These are phyloP conservation scores for roundworm (Caenorhabditis elegans) DNA, from an alignment of 1,140 invertebrate species.

Conservation along the genomic window WBcel235 BX284602.5:7640501-7641000, in stretches of 20 bases:
- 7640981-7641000: not conserved
- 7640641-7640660: slow-evolving; percentile 28
- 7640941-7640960: not conserved
- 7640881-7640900: too few species aligned
- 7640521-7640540: too few species aligned
- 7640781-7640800: not conserved
- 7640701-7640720: not conserved
- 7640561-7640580: not conserved
- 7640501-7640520: not conserved
- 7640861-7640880: too few species aligned
- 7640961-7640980: not conserved
- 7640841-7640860: not conserved
- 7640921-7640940: not conserved
- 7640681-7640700: slow-evolving; percentile 15
- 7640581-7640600: not conserved
- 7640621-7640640: slow-evolving; percentile 15
- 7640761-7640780: too few species aligned
- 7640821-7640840: not conserved
- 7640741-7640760: not conserved
- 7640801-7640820: slow-evolving; percentile 22
- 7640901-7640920: not conserved
- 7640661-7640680: not conserved
- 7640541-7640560: not conserved
- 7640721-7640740: not conserved
- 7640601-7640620: not conserved